Evolutionary conservation across 2,888 invertebrate genomes (phyloP).

Genomic region (Lacanobia oleracea): DNA sequence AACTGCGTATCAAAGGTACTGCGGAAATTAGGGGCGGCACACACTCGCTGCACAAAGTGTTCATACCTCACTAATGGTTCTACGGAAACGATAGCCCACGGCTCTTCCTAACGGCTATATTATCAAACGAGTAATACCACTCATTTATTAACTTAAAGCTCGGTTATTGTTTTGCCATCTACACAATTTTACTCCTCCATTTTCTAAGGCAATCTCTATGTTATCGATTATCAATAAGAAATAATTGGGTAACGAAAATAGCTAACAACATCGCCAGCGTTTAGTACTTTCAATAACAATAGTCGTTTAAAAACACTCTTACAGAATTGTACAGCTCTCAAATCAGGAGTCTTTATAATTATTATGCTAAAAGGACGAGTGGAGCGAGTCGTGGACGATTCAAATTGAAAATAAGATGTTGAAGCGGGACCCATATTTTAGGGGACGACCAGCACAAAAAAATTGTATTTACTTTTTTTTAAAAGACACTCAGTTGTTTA

Average conservation of each 20-base stretch:
- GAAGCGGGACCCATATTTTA: slow-evolving; percentile 58
- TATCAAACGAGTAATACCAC: slow-evolving; percentile 43
- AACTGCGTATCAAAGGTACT: slow-evolving; percentile 64
- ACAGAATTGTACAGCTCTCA: slow-evolving; percentile 50
- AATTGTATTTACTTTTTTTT: slow-evolving; percentile 66
- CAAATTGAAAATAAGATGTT: slow-evolving; percentile 61
- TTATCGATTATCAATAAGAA: slow-evolving; percentile 61
- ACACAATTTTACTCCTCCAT: slow-evolving; percentile 29
- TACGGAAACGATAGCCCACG: slow-evolving; percentile 61
- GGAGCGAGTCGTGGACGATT: slow-evolving; percentile 26
- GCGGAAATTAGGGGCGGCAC: slow-evolving; percentile 71
- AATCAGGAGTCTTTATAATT: slow-evolving; percentile 61
- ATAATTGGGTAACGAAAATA: slow-evolving; percentile 58
- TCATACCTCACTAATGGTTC: slow-evolving; percentile 64
- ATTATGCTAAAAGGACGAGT: slow-evolving; percentile 42
- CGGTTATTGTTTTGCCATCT: slow-evolving; percentile 36
- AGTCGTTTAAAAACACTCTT: slow-evolving; percentile 53
- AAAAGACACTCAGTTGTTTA: slow-evolving; percentile 77
- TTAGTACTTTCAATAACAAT: slow-evolving; percentile 60
- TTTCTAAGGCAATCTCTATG: slow-evolving; percentile 32
- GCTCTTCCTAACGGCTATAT: slow-evolving; percentile 47
- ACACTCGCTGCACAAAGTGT: slow-evolving; percentile 65
- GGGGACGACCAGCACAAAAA: slow-evolving; percentile 51
- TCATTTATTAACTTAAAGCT: slow-evolving; percentile 46
- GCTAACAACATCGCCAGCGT: slow-evolving; percentile 42